Conservation (phyloP, 1,140 invertebrate genomes). For the Daktulosphaira vitifoliae region DNA sequence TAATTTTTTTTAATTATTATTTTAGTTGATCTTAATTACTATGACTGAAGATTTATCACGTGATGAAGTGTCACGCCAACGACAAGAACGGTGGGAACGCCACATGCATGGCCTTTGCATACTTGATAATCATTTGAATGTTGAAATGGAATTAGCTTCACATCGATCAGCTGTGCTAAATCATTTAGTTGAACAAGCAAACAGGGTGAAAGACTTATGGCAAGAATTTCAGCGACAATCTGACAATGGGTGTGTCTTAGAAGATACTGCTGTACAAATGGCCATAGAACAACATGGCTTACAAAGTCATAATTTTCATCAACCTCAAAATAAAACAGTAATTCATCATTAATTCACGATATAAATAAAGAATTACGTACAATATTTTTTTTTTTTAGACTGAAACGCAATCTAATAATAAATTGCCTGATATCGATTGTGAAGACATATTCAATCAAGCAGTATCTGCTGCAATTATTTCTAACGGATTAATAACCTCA, state of each 20-base stretch:
- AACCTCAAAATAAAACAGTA: conserved; percentile 13
- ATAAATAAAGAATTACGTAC: too few species aligned
- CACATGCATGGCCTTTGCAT: conserved; percentile 26
- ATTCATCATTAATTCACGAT: too few species aligned
- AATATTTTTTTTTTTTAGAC: not conserved
- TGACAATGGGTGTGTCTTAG: conserved; percentile 15
- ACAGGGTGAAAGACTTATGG: conserved; percentile 26
- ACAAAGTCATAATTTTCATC: conserved; percentile 27
- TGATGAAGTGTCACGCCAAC: not conserved
- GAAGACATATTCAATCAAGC: conserved; percentile 23
- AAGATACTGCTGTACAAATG: conserved; percentile 30
- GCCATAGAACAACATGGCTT: conserved; percentile 24
- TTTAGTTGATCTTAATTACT: not conserved
- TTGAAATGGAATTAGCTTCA: conserved; percentile 20
- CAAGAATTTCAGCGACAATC: conserved; percentile 23
- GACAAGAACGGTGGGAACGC: conserved; percentile 27
- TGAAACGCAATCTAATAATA: not conserved
- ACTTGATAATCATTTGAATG: conserved; percentile 25
- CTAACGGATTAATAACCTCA: conserved; percentile 15
- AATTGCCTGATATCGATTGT: conserved; percentile 6
- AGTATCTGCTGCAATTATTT: conserved; percentile 8
- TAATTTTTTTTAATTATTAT: not conserved
- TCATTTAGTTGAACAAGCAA: conserved; percentile 15
- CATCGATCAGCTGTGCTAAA: conserved; percentile 17
- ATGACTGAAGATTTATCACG: conserved; percentile 12